Evolutionary conservation across 2,113 vertebrate genomes (phyloP).

Genomic region (Phalacrocorax carbo): DNA sequence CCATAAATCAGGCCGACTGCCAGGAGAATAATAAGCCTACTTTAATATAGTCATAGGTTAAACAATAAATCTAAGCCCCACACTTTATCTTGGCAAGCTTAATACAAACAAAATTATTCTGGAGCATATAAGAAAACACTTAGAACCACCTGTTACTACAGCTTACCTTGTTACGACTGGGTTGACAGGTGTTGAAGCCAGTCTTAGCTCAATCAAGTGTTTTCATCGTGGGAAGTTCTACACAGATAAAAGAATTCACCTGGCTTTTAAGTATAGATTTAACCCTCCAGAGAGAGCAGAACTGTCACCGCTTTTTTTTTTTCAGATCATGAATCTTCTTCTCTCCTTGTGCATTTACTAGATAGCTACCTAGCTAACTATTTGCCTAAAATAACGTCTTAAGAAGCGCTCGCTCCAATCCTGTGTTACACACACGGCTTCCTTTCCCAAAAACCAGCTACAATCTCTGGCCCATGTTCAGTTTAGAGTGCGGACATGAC

Average conservation of each 20-base stretch:
- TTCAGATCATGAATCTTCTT: neutral
- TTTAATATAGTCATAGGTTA: slow-evolving; percentile 14
- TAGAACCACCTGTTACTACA: neutral
- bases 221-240: neutral
- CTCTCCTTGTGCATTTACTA: neutral
- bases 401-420: neutral
- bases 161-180: neutral
- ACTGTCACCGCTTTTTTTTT: neutral
- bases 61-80: neutral
- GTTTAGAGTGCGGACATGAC: neutral
- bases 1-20: neutral
- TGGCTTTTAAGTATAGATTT: neutral
- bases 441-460: neutral
- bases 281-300: neutral
- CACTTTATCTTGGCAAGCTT: neutral
- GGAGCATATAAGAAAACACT: neutral
- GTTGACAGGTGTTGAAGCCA: neutral
- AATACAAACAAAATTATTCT: neutral
- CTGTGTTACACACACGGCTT: neutral
- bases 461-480: neutral
- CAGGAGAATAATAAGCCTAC: neutral
- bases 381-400: neutral
- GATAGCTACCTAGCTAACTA: neutral
- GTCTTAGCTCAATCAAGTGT: neutral
- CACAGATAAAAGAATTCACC: neutral